phyloP scores from a whole-genome alignment of 2,113 vertebrate genomes.

The Petaurus breviceps region DNA sequence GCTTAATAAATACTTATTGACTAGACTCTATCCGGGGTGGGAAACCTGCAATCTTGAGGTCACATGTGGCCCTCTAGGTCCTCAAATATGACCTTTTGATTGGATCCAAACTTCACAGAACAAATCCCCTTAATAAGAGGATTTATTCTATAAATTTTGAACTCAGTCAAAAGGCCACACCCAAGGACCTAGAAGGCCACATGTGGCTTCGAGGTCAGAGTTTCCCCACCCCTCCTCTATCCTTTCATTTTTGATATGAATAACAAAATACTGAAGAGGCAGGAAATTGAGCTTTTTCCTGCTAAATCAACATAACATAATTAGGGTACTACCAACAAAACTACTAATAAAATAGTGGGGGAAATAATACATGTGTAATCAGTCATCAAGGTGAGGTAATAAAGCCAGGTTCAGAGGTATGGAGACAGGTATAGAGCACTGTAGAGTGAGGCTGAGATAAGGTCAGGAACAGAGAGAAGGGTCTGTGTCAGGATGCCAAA shows the following conservation, averaged over 20 bases:
- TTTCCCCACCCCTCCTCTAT: background rate
- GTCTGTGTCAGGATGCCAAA: background rate
- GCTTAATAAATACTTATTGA: background rate
- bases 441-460: background rate
- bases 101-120: too few relatives aligned
- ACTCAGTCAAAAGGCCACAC: too few relatives aligned
- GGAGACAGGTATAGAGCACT: slow-evolving; percentile 25
- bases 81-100: too few relatives aligned
- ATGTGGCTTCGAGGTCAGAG: too few relatives aligned
- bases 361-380: slow-evolving; percentile 29
- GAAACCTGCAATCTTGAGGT: too few relatives aligned
- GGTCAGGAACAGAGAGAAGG: slow-evolving; percentile 5
- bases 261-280: background rate
- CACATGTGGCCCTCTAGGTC: too few relatives aligned
- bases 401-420: slow-evolving; percentile 42
- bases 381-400: slow-evolving; percentile 30
- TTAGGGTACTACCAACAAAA: background rate
- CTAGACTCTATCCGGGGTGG: background rate
- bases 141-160: too few relatives aligned
- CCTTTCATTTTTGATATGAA: background rate
- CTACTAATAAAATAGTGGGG: background rate
- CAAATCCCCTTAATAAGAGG: too few relatives aligned
- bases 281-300: background rate
- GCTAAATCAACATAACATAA: background rate
- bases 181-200: too few relatives aligned